These are phyloP conservation scores for Trogon melanurus DNA, from an alignment of 2,113 vertebrate species.

Conservation along the genomic window DNA sequence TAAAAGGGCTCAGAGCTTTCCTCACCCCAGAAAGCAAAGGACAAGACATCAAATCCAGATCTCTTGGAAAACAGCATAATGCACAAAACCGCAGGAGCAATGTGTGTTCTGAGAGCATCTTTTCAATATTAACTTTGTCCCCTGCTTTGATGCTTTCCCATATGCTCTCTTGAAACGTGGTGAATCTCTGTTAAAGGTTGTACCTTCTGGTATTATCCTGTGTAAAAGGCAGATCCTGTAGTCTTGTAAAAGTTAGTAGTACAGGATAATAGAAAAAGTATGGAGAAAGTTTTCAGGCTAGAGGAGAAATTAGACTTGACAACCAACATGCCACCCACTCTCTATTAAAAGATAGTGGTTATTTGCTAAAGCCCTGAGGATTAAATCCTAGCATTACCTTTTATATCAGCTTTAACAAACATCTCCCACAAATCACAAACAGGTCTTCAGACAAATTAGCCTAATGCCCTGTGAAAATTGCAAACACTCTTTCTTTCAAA, in stretches of 20 bases:
- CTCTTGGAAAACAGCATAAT: conserved; percentile 42
- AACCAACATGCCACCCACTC: conserved; percentile 69
- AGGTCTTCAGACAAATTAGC: conserved; percentile 59
- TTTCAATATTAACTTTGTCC: conserved; percentile 9
- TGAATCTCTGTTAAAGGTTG: background rate
- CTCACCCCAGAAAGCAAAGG: conserved; percentile 17
- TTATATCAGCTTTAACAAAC: conserved; percentile 61
- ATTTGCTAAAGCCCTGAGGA: conserved; percentile 64
- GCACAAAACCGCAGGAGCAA: conserved; percentile 55
- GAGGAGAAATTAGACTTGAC: conserved; percentile 71
- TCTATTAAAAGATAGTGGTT: conserved; percentile 67
- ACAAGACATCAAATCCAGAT: conserved; percentile 67
- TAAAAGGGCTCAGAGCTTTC: background rate
- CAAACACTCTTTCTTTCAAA: conserved; percentile 27
- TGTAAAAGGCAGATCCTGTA: background rate
- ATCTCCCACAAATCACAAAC: conserved; percentile 62
- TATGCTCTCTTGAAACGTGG: background rate
- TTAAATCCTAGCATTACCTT: conserved; percentile 65
- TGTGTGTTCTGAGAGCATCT: conserved; percentile 14
- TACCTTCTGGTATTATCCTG: conserved; percentile 34
- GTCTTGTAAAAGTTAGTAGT: conserved; percentile 11
- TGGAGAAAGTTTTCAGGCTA: conserved; percentile 43
- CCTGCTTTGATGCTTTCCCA: conserved; percentile 16
- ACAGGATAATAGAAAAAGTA: conserved; percentile 63
- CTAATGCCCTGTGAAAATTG: conserved; percentile 48